phyloP scores from a whole-genome alignment of 2,113 vertebrate species.

The Podarcis muralis region DNA sequence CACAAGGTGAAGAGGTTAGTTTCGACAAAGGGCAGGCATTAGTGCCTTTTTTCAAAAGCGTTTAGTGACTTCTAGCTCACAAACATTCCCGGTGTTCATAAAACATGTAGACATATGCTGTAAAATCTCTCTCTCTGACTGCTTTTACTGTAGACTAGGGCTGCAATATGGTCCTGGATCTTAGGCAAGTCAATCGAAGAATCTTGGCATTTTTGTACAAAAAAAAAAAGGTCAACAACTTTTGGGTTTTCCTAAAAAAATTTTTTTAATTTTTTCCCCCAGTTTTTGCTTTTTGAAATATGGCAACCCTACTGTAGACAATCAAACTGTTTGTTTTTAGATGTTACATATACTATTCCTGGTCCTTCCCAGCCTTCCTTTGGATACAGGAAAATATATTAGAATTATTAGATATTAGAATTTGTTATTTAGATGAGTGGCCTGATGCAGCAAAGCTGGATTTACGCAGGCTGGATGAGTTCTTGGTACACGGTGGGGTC shows the following conservation, averaged over 20 bases:
- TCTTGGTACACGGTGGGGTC: not conserved
- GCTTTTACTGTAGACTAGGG: not conserved
- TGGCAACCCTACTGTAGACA: not conserved
- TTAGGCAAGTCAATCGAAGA: too few relatives aligned
- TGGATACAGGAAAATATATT: not conserved
- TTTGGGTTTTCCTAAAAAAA: too few relatives aligned
- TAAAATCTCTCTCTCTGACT: not conserved
- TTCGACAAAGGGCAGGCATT: slow-evolving; percentile 46
- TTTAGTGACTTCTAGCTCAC: slow-evolving; percentile 16
- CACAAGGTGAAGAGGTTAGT: slow-evolving; percentile 57
- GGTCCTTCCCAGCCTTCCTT: slow-evolving; percentile 7
- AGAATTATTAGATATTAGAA: not conserved
- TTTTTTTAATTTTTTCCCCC: too few relatives aligned
- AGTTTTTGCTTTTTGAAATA: too few relatives aligned
- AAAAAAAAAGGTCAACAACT: too few relatives aligned
- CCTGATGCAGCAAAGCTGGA: not conserved
- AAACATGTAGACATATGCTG: slow-evolving; percentile 51
- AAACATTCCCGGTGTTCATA: not conserved
- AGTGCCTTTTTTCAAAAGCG: slow-evolving; percentile 38
- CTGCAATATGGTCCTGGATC: too few relatives aligned
- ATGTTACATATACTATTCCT: not conserved
- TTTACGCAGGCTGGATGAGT: not conserved
- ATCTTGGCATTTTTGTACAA: too few relatives aligned
- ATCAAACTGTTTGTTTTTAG: slow-evolving; percentile 22
- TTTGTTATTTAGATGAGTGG: not conserved